Evolutionary conservation across 2,113 vertebrate species (phyloP).

Genomic region (Dipodomys spectabilis): DNA sequence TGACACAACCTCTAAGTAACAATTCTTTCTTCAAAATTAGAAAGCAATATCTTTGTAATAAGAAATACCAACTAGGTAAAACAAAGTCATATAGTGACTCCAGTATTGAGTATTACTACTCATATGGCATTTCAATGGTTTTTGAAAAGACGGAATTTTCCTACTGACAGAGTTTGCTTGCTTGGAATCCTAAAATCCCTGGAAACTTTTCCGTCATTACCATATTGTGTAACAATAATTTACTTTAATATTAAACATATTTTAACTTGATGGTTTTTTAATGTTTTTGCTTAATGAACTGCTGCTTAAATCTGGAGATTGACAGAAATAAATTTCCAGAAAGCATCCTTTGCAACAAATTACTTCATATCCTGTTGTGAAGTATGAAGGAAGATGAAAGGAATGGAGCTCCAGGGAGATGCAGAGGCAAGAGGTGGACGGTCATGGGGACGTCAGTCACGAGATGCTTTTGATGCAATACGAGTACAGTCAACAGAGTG

Average conservation of each 20-base stretch:
- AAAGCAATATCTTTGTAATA: not conserved
- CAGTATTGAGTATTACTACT: not conserved
- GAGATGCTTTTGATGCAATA: not conserved
- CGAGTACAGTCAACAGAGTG: not conserved
- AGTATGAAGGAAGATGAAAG: not conserved
- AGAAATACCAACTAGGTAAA: not conserved
- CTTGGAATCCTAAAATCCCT: not conserved
- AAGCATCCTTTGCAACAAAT: not conserved
- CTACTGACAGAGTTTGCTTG: not conserved
- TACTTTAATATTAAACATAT: not conserved
- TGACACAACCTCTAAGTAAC: not conserved
- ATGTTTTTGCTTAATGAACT: not conserved
- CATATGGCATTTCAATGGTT: not conserved
- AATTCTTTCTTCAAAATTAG: not conserved
- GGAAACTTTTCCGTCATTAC: not conserved
- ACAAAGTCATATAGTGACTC: not conserved
- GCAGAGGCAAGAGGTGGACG: fast-evolving
- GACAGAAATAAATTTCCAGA: not conserved
- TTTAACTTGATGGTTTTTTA: not conserved
- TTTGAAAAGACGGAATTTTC: not conserved
- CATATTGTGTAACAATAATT: not conserved
- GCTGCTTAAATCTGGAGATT: not conserved
- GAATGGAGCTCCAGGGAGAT: not conserved
- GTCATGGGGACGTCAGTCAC: not conserved
- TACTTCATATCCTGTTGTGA: not conserved